A percentile compares a stretch with the other conserved stretches of the same genome.
phyloP scores from a whole-genome alignment of 2,888 invertebrate species.

The Cephalotes varians region DNA sequence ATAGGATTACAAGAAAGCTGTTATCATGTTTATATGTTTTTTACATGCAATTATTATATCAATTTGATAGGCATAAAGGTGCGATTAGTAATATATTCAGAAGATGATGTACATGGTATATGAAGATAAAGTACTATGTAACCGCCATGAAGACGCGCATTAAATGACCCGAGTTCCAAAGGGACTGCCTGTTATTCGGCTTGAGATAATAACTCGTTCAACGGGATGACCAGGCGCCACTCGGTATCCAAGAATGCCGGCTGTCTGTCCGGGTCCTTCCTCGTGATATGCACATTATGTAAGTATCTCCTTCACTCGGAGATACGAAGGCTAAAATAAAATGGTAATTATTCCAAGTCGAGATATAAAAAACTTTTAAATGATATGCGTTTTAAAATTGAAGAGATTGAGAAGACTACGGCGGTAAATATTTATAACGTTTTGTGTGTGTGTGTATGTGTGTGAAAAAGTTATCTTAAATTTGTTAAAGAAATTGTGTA shows the following conservation, averaged over 20 bases:
- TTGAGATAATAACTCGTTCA: slow-evolving; percentile 81
- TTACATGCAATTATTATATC: neutral
- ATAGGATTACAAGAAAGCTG: neutral
- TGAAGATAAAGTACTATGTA: slow-evolving; percentile 27
- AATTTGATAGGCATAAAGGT: neutral
- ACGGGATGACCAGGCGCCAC: slow-evolving; percentile 79
- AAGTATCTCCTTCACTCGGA: slow-evolving; percentile 14
- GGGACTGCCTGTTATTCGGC: slow-evolving; percentile 63
- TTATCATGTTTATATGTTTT: neutral
- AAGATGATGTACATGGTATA: slow-evolving; percentile 1
- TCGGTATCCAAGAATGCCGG: slow-evolving; percentile 80
- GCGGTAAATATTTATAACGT: slow-evolving; percentile 9
- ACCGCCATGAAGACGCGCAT: slow-evolving; percentile 48
- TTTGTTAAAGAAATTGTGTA: slow-evolving; percentile 1
- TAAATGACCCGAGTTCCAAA: slow-evolving; percentile 52
- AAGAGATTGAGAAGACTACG: slow-evolving; percentile 5
- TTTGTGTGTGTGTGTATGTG: too few relatives aligned
- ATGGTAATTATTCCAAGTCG: slow-evolving; percentile 26
- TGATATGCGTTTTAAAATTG: slow-evolving; percentile 18
- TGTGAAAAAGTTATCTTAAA: too few relatives aligned
- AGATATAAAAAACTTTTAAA: neutral
- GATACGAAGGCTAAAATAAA: slow-evolving; percentile 20
- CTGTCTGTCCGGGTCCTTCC: slow-evolving; percentile 63
- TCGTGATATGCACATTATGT: slow-evolving; percentile 47
- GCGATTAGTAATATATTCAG: neutral